Conservation (phyloP, 2,113 vertebrate genomes). For the Saiga tatarica region DNA sequence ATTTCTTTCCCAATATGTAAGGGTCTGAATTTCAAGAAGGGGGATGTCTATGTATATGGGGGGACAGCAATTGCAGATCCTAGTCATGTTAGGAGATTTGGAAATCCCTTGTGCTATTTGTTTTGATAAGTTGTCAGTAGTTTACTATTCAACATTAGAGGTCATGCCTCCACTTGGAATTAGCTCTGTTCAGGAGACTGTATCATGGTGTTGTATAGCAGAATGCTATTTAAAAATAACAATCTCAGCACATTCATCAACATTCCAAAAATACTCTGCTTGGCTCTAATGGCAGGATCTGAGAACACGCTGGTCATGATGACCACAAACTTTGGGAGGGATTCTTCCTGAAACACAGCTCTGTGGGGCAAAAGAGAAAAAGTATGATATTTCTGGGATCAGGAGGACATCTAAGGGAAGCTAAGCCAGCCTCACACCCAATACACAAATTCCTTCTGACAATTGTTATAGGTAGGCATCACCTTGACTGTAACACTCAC, state of each 20-base stretch:
- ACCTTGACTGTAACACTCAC: background rate
- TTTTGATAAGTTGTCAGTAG: background rate
- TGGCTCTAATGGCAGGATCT: slow-evolving; percentile 25
- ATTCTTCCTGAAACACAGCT: background rate
- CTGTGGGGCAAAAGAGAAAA: background rate
- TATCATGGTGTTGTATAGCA: slow-evolving; percentile 20
- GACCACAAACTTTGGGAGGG: background rate
- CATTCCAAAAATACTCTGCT: slow-evolving; percentile 59
- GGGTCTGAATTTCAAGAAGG: background rate
- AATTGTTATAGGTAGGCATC: background rate
- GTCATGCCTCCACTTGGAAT: slow-evolving; percentile 16
- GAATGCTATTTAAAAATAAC: slow-evolving; percentile 61
- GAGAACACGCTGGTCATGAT: slow-evolving; percentile 29
- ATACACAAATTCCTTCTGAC: background rate
- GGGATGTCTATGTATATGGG: background rate
- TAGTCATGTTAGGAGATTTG: background rate
- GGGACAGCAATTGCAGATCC: background rate
- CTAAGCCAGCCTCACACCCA: background rate
- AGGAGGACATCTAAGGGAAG: background rate
- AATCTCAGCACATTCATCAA: slow-evolving; percentile 62
- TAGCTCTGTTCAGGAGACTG: slow-evolving; percentile 30
- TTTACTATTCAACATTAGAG: slow-evolving; percentile 5
- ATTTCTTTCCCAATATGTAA: background rate
- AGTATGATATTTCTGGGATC: background rate
- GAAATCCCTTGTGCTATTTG: background rate